A percentile compares a stretch with the other conserved stretches of the same genome.
Conservation (phyloP, 2,797 vertebrate genomes). For the Lepidocolaptes lacrymiger region DNA sequence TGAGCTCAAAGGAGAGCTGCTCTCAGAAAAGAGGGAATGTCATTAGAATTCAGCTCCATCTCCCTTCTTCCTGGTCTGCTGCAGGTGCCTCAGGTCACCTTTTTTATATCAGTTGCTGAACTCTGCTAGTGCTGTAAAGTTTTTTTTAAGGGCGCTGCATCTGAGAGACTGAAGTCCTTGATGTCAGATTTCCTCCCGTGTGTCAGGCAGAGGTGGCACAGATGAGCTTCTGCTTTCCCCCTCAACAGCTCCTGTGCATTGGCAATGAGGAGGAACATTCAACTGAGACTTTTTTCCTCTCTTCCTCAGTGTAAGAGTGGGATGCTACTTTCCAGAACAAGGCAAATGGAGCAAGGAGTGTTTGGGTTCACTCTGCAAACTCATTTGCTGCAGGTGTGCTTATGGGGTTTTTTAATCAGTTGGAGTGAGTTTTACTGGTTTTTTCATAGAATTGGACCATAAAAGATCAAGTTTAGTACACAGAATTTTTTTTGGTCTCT, state of each 20-base stretch:
- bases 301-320: not conserved
- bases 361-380: not conserved
- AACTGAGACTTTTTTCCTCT: not conserved
- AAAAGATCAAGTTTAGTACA: constrained; percentile 8
- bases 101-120: not conserved
- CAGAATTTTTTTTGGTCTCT: not conserved
- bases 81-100: not conserved
- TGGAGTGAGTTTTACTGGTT: not conserved
- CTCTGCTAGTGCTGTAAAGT: not conserved
- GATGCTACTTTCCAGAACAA: not conserved
- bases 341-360: not conserved
- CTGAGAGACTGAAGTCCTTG: not conserved
- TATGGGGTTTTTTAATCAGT: not conserved
- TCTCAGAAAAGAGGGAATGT: not conserved
- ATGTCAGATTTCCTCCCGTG: not conserved
- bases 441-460: not conserved
- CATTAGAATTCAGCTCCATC: not conserved
- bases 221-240: not conserved
- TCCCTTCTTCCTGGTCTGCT: not conserved
- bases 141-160: not conserved
- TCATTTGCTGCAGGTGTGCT: not conserved
- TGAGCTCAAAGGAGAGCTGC: not conserved
- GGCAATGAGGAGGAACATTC: not conserved
- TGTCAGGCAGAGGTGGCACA: not conserved
- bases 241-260: not conserved